Conservation (phyloP, 53 echinoderm and acorn worm species). For the Zoroaster sp. region DNA sequence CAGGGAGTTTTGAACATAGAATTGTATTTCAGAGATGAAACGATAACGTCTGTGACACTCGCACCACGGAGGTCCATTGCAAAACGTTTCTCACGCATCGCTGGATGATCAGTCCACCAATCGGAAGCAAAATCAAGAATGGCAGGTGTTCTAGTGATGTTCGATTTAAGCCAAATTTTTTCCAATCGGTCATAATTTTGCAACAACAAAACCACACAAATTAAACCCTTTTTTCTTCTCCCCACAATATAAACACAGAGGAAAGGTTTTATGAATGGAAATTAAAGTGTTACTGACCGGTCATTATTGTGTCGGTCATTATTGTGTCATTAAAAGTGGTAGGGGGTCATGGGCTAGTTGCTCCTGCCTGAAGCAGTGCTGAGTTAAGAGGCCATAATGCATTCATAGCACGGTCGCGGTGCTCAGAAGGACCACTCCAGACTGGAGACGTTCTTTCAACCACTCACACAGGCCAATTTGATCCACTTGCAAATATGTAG, state of each 20-base stretch:
- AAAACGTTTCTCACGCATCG: too few relatives aligned
- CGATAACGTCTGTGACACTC: too few relatives aligned
- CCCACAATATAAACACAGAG: too few relatives aligned
- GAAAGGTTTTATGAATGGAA: neutral
- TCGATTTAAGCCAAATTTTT: neutral
- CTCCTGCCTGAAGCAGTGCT: neutral
- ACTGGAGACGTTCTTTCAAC: neutral
- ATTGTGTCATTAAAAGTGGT: neutral
- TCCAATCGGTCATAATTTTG: neutral
- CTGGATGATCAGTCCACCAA: too few relatives aligned
- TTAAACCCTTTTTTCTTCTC: neutral
- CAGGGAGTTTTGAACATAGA: neutral
- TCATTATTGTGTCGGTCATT: neutral
- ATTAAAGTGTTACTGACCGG: neutral
- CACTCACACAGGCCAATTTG: neutral
- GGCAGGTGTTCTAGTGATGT: neutral
- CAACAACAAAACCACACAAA: neutral
- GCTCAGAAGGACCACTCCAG: neutral
- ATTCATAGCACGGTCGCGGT: neutral
- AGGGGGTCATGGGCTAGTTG: neutral
- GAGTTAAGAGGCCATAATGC: neutral
- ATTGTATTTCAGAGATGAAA: too few relatives aligned
- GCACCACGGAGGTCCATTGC: too few relatives aligned
- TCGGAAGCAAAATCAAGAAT: neutral
- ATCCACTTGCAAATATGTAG: neutral